Conservation (phyloP, 2,113 vertebrate genomes). For the Sinocyclocheilus grahami region DNA sequence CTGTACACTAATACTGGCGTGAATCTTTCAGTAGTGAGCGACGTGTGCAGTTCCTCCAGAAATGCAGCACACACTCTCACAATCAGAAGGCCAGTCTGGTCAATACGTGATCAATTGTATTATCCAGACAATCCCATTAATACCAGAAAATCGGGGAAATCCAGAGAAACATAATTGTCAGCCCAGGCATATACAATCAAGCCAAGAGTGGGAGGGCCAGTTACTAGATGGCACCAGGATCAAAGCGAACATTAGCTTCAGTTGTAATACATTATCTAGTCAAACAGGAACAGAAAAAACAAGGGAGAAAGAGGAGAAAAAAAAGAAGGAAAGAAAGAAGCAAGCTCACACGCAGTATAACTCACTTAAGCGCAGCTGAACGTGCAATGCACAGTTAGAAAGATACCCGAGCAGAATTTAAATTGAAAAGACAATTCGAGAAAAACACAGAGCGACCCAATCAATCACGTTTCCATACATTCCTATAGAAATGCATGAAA, state of each 20-base stretch:
- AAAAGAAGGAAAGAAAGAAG: constrained; percentile 8
- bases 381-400: constrained; percentile 24
- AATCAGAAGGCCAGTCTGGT: constrained; percentile 37
- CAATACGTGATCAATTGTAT: constrained; percentile 42
- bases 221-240: constrained; percentile 39
- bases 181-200: constrained; percentile 34
- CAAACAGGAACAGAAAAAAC: background rate
- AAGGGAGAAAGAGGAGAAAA: background rate
- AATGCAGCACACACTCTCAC: constrained; percentile 2
- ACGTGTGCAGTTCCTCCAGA: constrained; percentile 17
- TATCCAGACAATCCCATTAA: constrained; percentile 48
- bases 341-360: background rate
- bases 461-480: constrained; percentile 4
- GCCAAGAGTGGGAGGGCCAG: constrained; percentile 28
- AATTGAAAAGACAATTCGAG: constrained; percentile 52
- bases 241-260: constrained; percentile 27
- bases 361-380: constrained; percentile 43
- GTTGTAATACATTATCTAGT: constrained; percentile 25
- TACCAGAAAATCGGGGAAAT: constrained; percentile 33
- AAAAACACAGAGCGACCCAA: constrained; percentile 16
- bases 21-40: background rate
- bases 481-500: background rate
- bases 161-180: constrained; percentile 37
- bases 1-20: background rate
- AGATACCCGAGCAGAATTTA: constrained; percentile 49